Base-by-base conservation (phyloP, 2,797 vertebrate species). In the Enteromius viviparus region DNA sequence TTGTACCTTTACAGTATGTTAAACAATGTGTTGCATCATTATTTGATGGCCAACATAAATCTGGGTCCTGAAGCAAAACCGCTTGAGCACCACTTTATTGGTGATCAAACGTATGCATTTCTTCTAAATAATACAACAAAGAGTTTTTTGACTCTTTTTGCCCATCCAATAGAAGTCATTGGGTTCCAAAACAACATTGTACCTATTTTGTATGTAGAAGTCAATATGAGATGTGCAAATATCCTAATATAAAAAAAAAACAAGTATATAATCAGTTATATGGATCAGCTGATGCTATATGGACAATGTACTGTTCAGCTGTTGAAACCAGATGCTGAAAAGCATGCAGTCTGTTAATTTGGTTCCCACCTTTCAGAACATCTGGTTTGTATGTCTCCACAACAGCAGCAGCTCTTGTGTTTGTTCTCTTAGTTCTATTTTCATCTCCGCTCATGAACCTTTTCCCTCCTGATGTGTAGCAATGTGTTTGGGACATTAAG, bases 401-500 rank as follows among this genome's bases (percentile, higher is more conserved):
- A 60, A 71, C 60, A 62, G 42, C 42, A 78, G 60, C 45, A 65
- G 17, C 29, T 65, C 40, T 45, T 26, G 9, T 62, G 34, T 80
- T 71, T 60, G 10, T 55, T 15, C 3, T 53, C 10, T 6, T 40
- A 65, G 12, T 65, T 2, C 3, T 19, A 15, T 74, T 74, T 58
- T n/a, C 23, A 64, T 75, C 23, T 40, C 8, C 0, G 0, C 81
- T 76, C 19, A 17, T 82, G 37, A 76, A 69, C 34, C 21, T 55
- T 69, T 76, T 1, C 60, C 19, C 4, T 12, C 23, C 4, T 68
- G 47, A 68, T 68, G 71, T 66, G 68, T 21, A 69, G 68, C 15
- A 74, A 47, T 83, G 71, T 69, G 83, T 76, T 66, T 23, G 9
- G 12, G 34, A 23, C 34, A 74, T 66, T 66, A 71, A 29, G 66